These are phyloP conservation scores for Hirtodrosophila histrioides DNA, from an alignment of 2,888 invertebrate species.

Conservation along the genomic window DNA sequence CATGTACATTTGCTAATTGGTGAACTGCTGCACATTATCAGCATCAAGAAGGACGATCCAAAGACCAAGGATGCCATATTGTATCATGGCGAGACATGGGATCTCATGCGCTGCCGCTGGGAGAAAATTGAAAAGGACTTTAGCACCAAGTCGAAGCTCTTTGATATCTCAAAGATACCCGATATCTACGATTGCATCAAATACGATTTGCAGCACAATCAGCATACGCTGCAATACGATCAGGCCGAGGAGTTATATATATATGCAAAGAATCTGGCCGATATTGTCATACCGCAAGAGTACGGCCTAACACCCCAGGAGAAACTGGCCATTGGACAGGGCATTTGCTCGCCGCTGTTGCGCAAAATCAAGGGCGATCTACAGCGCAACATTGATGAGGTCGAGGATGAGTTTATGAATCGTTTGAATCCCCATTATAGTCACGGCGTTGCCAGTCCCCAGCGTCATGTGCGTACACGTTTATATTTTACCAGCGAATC, in stretches of 20 bases:
- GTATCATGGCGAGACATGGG: constrained; percentile 99
- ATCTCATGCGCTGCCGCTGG: constrained; percentile 98
- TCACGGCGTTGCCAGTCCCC: constrained; percentile 98
- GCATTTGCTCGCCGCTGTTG: constrained; percentile 97
- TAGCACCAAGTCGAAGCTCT: constrained; percentile 94
- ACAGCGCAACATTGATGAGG: constrained; percentile 95
- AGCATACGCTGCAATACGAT: constrained; percentile 96
- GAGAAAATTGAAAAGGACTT: constrained; percentile 99
- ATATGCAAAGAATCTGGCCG: constrained; percentile 98
- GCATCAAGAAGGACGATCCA: constrained; percentile 93
- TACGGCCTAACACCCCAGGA: constrained; percentile 98
- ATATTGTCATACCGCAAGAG: constrained; percentile 99
- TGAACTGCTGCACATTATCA: constrained; percentile 93
- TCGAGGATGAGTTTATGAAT: constrained; percentile 97
- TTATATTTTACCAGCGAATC: constrained; percentile 99
- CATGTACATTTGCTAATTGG: constrained; percentile 95
- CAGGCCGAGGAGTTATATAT: constrained; percentile 95
- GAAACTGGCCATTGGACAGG: constrained; percentile 97
- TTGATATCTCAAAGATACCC: constrained; percentile 99
- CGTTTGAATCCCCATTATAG: constrained; percentile 98
- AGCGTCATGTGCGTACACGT: constrained; percentile 98
- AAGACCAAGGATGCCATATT: constrained; percentile 97
- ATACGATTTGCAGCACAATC: constrained; percentile 99
- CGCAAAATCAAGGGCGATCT: constrained; percentile 98
- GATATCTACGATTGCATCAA: constrained; percentile 99